Base-by-base conservation (phyloP, 2,888 invertebrate genomes). In the Eulithis testata region DNA sequence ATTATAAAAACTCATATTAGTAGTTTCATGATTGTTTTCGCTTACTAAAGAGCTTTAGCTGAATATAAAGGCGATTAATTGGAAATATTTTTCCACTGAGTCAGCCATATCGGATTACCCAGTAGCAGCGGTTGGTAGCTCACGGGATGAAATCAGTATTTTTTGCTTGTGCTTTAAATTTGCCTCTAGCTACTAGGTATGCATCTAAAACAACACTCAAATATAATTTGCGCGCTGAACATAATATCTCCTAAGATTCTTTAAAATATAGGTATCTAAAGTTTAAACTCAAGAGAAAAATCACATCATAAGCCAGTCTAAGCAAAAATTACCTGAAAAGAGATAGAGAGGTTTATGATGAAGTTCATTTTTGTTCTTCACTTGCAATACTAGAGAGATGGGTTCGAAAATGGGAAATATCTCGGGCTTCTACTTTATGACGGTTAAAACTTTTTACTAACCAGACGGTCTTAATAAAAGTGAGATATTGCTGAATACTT, bases 371-470 rank as follows among this genome's bases (percentile, higher is more conserved):
- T 60, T 64, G 50, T 51, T 58, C 53, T 64, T 64, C 58, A 60
- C 60, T 56, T 56, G 69, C 55, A 66, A 60, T 65, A 64, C 50
- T 53, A 51, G 59, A 45, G 45, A 12, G 63, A 67, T 67, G 67
- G 60, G 53, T 56, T 12, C 45, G 14, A 60, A 60, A 60, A 57
- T 56, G 56, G 51, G 56, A 59, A 66, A 66, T 63, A 57, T 49
- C 44, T 60, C 53, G 36, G 40, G 60, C 54, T 58, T 56, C 55
- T 49, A 14, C 47, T 56, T 63, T 52, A 63, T 57, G 53, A 12
- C 66, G 57, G 63, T 63, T 54, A 60, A 67, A 63, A 57, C 31
- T 67, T 62, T 63, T 67, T 60, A 63, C 45, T 57, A 54, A 67
- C 60, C 59, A 62, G 66, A 51, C 53, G 61, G 49, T 59, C 43